Conservation (phyloP, 92 coral and sea anemone species). For the Porites divaricata region DNA sequence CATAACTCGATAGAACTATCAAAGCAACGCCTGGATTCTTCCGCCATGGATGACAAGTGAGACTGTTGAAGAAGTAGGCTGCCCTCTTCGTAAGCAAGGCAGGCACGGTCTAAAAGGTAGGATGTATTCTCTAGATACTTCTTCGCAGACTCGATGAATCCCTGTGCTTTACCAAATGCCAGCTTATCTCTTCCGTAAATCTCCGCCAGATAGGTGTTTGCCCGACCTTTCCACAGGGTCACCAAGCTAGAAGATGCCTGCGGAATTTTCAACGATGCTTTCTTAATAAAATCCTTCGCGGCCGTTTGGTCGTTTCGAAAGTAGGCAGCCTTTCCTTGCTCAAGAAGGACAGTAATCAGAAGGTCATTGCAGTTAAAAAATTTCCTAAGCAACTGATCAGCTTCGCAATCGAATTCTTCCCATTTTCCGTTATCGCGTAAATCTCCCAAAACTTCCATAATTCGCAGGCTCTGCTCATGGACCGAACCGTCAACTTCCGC, state of each 20-base stretch:
- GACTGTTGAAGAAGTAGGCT: constrained; percentile 46
- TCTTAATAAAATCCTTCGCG: constrained; percentile 34
- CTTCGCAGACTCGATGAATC: constrained; percentile 41
- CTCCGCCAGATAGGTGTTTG: constrained; percentile 54
- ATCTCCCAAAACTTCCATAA: constrained; percentile 34
- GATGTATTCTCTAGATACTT: constrained; percentile 20
- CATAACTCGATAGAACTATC: constrained; percentile 60
- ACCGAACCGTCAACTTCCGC: constrained; percentile 1
- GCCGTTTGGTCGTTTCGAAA: constrained; percentile 27
- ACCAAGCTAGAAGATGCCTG: constrained; percentile 16
- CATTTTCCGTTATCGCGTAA: constrained; percentile 57
- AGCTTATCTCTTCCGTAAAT: constrained; percentile 48
- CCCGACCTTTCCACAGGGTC: constrained; percentile 54
- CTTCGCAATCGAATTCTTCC: constrained; percentile 37
- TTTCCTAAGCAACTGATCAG: constrained; percentile 12
- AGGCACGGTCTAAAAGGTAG: constrained; percentile 42
- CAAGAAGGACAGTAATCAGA: constrained; percentile 40
- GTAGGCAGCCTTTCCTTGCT: constrained; percentile 44
- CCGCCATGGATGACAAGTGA: not conserved
- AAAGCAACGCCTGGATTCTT: constrained; percentile 35
- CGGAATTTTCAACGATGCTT: not conserved
- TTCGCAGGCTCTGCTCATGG: constrained; percentile 2
- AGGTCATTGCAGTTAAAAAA: not conserved
- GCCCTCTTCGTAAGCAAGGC: constrained; percentile 63
- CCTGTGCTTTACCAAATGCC: constrained; percentile 50